Percentiles rank a stretch among this genome's conserved stretches.
Evolutionary conservation across 1,140 invertebrate species (phyloP).

Genomic region (Xylocopa sonorina): DNA sequence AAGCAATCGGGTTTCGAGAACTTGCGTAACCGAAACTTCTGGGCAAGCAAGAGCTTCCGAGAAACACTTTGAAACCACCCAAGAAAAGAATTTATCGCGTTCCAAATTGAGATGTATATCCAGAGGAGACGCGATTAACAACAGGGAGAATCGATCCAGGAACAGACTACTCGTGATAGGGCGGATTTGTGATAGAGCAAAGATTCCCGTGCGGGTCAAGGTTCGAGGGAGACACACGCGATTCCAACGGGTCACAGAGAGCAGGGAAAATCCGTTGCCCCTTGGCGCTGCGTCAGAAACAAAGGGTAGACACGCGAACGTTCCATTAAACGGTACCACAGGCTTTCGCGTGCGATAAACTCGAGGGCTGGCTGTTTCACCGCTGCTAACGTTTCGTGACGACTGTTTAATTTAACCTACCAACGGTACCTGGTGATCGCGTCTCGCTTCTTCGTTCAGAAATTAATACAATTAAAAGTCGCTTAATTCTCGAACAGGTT

Average conservation of each 20-base stretch:
- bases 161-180: not conserved
- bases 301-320: slow-evolving; percentile 13
- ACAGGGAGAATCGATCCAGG: not conserved
- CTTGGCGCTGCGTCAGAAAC: not conserved
- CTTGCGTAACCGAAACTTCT: not conserved
- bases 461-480: too few relatives aligned
- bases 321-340: slow-evolving; percentile 2
- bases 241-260: not conserved
- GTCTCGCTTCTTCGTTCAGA: too few relatives aligned
- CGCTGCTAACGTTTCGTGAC: not conserved
- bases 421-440: not conserved
- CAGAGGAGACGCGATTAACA: too few relatives aligned
- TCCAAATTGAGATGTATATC: too few relatives aligned
- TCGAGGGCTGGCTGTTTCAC: not conserved
- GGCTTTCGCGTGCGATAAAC: not conserved
- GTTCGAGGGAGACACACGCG: not conserved
- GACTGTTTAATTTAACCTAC: not conserved
- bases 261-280: slow-evolving; percentile 10
- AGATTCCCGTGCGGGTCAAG: slow-evolving; percentile 15
- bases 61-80: not conserved
- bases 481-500: too few relatives aligned
- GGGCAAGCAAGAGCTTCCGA: not conserved
- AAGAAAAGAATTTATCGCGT: too few relatives aligned
- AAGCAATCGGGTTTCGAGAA: slow-evolving; percentile 7
- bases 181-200: slow-evolving; percentile 1